Conservation (phyloP, 2,797 vertebrate genomes). For the Leptoclinus maculatus region DNA sequence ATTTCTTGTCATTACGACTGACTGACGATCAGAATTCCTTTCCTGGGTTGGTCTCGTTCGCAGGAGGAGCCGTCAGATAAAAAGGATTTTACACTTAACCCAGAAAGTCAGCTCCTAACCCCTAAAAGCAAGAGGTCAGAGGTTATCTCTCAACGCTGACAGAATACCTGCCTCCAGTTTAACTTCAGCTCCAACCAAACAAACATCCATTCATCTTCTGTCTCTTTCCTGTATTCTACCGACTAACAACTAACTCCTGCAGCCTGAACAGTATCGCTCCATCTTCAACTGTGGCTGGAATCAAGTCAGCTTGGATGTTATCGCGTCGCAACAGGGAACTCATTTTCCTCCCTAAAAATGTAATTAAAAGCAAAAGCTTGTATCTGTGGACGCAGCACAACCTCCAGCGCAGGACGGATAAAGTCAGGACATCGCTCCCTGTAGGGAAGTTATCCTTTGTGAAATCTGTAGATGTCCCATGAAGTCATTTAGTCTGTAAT, state of each 20-base stretch:
- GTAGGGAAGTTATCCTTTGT: slow-evolving; percentile 8
- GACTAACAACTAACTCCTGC: too few relatives aligned
- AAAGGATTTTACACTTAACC: slow-evolving; percentile 49
- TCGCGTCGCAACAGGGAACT: slow-evolving; percentile 45
- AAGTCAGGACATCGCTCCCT: slow-evolving; percentile 13
- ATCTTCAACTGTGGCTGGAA: slow-evolving; percentile 55
- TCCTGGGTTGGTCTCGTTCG: too few relatives aligned
- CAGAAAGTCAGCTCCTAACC: slow-evolving; percentile 31
- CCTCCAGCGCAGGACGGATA: slow-evolving; percentile 23
- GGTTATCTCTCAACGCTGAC: slow-evolving; percentile 51
- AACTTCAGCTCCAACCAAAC: background rate
- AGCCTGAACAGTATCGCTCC: slow-evolving; percentile 32
- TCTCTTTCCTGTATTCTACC: background rate
- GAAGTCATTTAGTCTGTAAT: too few relatives aligned
- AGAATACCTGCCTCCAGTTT: background rate
- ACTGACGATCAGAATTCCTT: too few relatives aligned
- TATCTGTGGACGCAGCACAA: slow-evolving; percentile 41
- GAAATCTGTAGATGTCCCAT: too few relatives aligned
- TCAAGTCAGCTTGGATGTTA: slow-evolving; percentile 54
- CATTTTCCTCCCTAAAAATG: slow-evolving; percentile 41
- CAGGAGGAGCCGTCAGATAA: too few relatives aligned
- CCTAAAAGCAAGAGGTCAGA: slow-evolving; percentile 48
- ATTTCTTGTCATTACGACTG: too few relatives aligned
- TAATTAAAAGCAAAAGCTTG: slow-evolving; percentile 65
- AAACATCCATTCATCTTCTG: background rate